Base-by-base conservation (phyloP, 92 coral and sea anemone genomes). In the Hydrozoanthus gracilis region DNA sequence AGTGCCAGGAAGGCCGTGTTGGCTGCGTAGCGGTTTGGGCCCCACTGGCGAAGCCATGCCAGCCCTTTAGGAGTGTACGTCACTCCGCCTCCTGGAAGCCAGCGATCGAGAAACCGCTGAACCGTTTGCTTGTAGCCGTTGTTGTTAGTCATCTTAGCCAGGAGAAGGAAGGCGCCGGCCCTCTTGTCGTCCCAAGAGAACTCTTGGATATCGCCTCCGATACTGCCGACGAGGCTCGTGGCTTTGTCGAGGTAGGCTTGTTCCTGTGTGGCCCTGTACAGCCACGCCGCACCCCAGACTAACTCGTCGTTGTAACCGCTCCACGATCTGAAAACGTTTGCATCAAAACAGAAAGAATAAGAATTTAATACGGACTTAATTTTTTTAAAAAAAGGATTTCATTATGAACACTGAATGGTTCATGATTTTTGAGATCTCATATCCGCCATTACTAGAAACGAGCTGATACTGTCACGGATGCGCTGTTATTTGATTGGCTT, bases 111-210 rank as follows among this genome's bases (percentile, higher is more conserved):
- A 10, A 69, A 56, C 51, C 51, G 65, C 74, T 74, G 55, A 45
- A 86, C 79, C n/a, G 46, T 35, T 44, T 73, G n/a, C 78, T 75
- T 58, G 73, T 74, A 86, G 12, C 5, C 46, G 15, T 45, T 15
- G 12, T 73, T 75, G 69, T 62, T 61, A 44, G 88, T 86, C 62
- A 75, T 20, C 61, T 76, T 51, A 51, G 78, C 78, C 83, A 75
- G 66, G 5, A 86, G 72, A 6, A 86, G 83, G 18, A 44, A 76
- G 10, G 79, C 82, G 17, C 83, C 88, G 3, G 82, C 83, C 13
- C 16, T 86, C 78, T 86, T 74, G 51, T 86, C 88, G 64, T 86
- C 88, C 88, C 88, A 86, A 16, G 88, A 75, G 78, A 86, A 86
- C 45, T 70, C 83, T 51, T 76, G 80, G 18, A 51, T 51, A 4